Evolutionary conservation across 2,113 vertebrate species (phyloP).

Genomic region (Carassius auratus): DNA sequence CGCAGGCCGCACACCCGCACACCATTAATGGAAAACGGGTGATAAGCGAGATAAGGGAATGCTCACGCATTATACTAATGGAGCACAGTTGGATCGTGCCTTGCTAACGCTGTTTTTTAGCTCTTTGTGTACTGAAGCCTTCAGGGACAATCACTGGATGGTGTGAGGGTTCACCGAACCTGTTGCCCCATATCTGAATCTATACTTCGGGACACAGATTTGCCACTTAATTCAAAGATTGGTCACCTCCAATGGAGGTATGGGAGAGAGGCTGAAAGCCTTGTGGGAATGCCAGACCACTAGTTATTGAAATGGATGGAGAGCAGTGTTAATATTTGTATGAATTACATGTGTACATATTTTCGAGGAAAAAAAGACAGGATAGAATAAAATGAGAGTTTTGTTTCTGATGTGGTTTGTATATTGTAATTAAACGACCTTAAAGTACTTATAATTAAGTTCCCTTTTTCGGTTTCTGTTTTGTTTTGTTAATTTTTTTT

Average conservation of each 20-base stretch:
- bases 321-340: constrained; percentile 62
- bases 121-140: constrained; percentile 38
- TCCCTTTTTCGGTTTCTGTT: constrained; percentile 52
- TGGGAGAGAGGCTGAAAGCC: constrained; percentile 28
- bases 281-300: constrained; percentile 34
- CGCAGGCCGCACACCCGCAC: not conserved
- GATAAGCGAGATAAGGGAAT: constrained; percentile 9
- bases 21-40: constrained; percentile 29
- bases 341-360: constrained; percentile 50
- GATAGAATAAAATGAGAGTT: constrained; percentile 44
- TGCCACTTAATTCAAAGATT: constrained; percentile 50
- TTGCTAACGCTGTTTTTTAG: constrained; percentile 44
- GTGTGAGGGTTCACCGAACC: constrained; percentile 45
- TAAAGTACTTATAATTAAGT: constrained; percentile 58
- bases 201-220: constrained; percentile 53
- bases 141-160: constrained; percentile 45
- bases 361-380: constrained; percentile 37
- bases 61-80: not conserved
- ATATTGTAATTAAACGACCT: constrained; percentile 58
- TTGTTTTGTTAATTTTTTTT: constrained; percentile 34
- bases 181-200: constrained; percentile 45
- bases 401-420: constrained; percentile 38
- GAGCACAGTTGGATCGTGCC: constrained; percentile 48
- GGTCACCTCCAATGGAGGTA: constrained; percentile 59
- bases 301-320: constrained; percentile 46